These are phyloP conservation scores for Clarias laeviceps DNA, from an alignment of 2,797 vertebrate species.

Conservation along the genomic window DNA sequence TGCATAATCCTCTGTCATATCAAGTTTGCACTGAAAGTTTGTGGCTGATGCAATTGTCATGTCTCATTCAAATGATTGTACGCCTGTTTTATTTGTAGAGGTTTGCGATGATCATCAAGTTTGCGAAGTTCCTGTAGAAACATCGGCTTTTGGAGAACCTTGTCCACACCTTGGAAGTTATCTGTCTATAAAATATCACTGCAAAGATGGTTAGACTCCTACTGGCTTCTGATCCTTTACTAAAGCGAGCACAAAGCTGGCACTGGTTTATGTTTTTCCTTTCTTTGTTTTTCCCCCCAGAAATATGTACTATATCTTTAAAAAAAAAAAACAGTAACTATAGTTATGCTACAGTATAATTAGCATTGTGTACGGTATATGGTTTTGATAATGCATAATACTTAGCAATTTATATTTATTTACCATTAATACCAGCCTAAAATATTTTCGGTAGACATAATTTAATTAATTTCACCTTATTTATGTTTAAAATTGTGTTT, in stretches of 20 bases:
- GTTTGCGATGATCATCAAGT: conserved; percentile 84
- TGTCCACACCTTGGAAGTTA: conserved; percentile 85
- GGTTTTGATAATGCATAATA: background rate
- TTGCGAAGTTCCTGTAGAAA: conserved; percentile 81
- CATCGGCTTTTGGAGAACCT: conserved; percentile 79
- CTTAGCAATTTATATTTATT: background rate
- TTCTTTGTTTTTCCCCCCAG: background rate
- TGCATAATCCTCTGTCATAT: background rate
- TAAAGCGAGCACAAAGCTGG: background rate
- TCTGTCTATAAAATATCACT: conserved; percentile 85
- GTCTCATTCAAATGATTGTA: background rate
- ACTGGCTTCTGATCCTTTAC: background rate
- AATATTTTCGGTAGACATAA: too few species aligned
- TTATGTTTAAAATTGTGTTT: background rate
- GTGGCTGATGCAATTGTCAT: background rate
- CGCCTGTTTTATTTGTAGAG: conserved; percentile 65
- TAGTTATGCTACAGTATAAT: background rate
- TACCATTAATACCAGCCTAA: too few species aligned
- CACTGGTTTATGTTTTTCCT: too few species aligned
- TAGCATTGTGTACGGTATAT: background rate
- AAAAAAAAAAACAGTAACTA: background rate
- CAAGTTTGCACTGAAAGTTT: background rate
- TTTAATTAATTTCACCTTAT: background rate
- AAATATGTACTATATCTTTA: too few species aligned
- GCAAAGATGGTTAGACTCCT: conserved; percentile 82